These are phyloP conservation scores for Dolichoris vasculosae DNA, from an alignment of 1,140 invertebrate genomes.

Conservation along the genomic window DNA sequence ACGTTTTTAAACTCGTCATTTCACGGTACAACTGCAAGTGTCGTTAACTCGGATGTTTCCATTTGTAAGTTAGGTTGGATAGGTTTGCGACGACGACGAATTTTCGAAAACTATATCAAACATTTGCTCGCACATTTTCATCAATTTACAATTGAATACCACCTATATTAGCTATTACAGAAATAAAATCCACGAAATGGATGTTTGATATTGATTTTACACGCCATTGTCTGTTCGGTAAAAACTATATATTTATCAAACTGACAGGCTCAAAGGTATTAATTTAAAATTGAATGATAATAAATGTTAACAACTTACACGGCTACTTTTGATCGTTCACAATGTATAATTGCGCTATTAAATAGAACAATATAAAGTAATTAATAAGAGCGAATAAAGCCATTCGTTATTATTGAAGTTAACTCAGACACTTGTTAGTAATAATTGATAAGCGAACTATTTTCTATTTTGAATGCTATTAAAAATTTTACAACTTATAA, in stretches of 20 bases:
- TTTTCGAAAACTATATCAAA: background rate
- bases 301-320: background rate
- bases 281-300: background rate
- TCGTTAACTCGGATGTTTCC: background rate
- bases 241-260: background rate
- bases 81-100: background rate
- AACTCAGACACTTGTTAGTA: background rate
- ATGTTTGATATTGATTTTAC: conserved; percentile 8
- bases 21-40: background rate
- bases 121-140: background rate
- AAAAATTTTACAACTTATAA: background rate
- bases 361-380: conserved; percentile 5
- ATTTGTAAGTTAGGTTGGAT: background rate
- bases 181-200: background rate
- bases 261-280: background rate
- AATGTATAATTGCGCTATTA: background rate
- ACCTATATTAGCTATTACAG: background rate
- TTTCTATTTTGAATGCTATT: background rate
- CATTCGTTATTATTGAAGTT: background rate
- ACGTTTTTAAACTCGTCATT: background rate
- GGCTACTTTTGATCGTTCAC: background rate
- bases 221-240: background rate
- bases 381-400: conserved; percentile 3
- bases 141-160: background rate
- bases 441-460: background rate